A percentile compares a stretch with the other conserved stretches of the same genome.
Evolutionary conservation across 2,797 vertebrate species (phyloP).

Genomic region (Myotis myotis): DNA sequence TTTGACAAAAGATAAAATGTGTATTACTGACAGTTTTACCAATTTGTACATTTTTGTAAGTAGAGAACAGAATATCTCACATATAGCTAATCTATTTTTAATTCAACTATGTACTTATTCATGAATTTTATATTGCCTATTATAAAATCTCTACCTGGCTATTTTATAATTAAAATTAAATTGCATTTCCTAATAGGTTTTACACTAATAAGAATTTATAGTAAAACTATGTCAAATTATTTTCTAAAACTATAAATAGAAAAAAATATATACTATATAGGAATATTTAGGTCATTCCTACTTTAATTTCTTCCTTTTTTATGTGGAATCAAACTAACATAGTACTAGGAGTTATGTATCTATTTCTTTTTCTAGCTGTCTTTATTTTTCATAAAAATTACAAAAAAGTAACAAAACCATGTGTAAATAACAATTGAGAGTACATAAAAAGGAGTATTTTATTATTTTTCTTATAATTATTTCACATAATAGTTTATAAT

Average conservation of each 20-base stretch:
- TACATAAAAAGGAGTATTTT: background rate
- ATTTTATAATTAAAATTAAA: constrained; percentile 63
- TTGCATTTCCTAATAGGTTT: constrained; percentile 28
- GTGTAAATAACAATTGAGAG: background rate
- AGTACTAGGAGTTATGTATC: background rate
- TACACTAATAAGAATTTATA: constrained; percentile 30
- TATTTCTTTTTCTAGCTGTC: background rate
- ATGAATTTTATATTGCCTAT: constrained; percentile 49
- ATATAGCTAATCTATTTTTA: constrained; percentile 55
- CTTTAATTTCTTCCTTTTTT: background rate
- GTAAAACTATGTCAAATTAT: constrained; percentile 1
- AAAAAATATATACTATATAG: background rate
- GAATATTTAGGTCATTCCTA: background rate
- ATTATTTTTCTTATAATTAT: background rate
- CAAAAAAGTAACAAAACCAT: background rate
- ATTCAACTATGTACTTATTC: constrained; percentile 36
- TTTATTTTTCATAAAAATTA: constrained; percentile 21
- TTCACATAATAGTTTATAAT: background rate
- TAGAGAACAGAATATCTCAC: background rate
- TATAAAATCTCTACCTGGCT: constrained; percentile 24
- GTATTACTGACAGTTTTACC: background rate
- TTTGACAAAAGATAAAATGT: background rate
- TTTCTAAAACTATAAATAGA: constrained; percentile 9
- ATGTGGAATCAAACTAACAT: background rate
- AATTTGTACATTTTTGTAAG: background rate